phyloP scores from a whole-genome alignment of 2,888 invertebrate species.

The Drosophila nigricruria region DNA sequence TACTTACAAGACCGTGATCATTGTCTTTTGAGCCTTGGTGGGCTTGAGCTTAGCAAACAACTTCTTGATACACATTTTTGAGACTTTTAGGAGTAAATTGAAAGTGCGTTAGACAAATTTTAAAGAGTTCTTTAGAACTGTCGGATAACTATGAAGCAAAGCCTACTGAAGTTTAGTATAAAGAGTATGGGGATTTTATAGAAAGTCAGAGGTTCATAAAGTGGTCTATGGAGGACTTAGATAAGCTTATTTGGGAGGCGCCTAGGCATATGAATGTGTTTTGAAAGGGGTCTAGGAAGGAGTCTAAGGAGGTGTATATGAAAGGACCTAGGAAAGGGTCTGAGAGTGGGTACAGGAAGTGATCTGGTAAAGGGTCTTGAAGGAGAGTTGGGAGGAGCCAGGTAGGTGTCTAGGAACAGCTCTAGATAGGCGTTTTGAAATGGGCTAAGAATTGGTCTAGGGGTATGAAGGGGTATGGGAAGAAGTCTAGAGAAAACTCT shows the following conservation, averaged over 20 bases:
- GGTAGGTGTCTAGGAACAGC: no score
- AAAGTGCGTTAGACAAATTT: conserved; percentile 1
- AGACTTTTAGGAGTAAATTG: background rate
- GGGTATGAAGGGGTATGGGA: background rate
- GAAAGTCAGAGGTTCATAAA: no score
- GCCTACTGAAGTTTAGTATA: no score
- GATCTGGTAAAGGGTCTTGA: no score
- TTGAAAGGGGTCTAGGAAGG: no score
- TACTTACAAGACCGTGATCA: conserved; percentile 62
- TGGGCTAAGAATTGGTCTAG: no score
- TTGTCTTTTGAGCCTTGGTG: conserved; percentile 27
- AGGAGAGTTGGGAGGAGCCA: background rate
- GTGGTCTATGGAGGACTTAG: no score
- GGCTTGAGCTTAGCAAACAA: conserved; percentile 23
- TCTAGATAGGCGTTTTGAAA: no score
- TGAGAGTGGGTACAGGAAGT: background rate
- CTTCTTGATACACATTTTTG: conserved; percentile 53
- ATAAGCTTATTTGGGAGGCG: background rate
- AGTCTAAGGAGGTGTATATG: background rate
- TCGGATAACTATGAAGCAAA: background rate
- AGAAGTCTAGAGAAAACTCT: background rate
- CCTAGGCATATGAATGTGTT: background rate
- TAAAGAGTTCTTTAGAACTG: conserved; percentile 24
- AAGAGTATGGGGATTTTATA: no score
- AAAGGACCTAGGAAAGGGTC: background rate